phyloP scores from a whole-genome alignment of 2,797 vertebrate genomes.

The Coccyzus lansbergi region DNA sequence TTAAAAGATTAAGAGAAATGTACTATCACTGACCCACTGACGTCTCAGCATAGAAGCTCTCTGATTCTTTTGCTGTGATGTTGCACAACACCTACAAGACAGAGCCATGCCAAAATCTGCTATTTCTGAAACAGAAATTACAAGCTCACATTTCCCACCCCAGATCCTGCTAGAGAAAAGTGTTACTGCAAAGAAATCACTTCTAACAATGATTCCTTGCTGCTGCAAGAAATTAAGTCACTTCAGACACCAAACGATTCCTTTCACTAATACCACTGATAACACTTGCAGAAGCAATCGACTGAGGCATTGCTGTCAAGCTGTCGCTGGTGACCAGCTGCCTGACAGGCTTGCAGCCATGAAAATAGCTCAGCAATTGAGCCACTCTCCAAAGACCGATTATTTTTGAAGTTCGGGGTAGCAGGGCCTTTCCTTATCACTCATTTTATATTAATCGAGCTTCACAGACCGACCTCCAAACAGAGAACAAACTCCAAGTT shows the following conservation, averaged over 20 bases:
- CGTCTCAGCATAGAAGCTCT: neutral
- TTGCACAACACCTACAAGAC: neutral
- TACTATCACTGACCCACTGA: neutral
- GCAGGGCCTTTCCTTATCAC: neutral
- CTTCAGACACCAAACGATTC: neutral
- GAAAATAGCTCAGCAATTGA: neutral
- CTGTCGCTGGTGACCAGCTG: neutral
- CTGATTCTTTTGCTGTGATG: neutral
- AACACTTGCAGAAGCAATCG: neutral
- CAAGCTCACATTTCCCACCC: neutral
- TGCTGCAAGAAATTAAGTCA: neutral
- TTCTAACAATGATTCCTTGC: neutral
- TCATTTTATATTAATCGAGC: neutral
- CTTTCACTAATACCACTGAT: neutral
- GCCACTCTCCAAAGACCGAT: neutral
- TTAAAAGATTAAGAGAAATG: slow-evolving; percentile 1
- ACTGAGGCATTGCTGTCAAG: neutral
- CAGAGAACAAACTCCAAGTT: neutral
- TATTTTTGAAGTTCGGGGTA: neutral
- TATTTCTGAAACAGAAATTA: neutral
- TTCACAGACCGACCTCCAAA: neutral
- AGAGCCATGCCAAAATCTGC: fast-evolving
- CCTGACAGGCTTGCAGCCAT: neutral
- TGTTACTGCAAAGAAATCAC: neutral
- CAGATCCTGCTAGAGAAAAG: neutral